A percentile compares a stretch with the other conserved stretches of the same genome.
These are phyloP conservation scores for Pinctada fucata DNA, from an alignment of 2,888 invertebrate species.

Conservation along the genomic window DNA sequence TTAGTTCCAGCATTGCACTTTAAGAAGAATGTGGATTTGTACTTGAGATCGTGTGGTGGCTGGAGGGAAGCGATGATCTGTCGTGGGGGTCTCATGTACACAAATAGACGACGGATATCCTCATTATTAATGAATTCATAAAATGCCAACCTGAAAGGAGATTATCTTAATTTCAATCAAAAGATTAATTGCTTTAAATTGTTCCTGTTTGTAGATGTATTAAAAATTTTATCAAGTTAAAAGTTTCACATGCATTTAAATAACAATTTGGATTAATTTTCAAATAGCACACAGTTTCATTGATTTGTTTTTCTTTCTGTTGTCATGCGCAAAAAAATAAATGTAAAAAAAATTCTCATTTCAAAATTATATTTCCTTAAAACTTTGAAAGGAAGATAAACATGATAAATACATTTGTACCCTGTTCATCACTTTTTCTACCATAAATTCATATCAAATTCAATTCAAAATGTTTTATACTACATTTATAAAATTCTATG, in stretches of 20 bases:
- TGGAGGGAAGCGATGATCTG: slow-evolving; percentile 71
- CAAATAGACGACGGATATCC: slow-evolving; percentile 74
- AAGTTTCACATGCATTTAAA: background rate
- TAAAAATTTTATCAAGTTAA: background rate
- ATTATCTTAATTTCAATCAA: background rate
- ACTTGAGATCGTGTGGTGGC: slow-evolving; percentile 71
- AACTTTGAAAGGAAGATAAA: no score
- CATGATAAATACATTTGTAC: no score
- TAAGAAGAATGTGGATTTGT: slow-evolving; percentile 75
- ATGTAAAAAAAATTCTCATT: no score
- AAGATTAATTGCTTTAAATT: background rate
- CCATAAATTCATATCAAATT: no score
- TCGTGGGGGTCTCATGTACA: slow-evolving; percentile 64
- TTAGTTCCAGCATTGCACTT: slow-evolving; percentile 74
- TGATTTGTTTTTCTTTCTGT: no score
- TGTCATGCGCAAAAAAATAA: no score
- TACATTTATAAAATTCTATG: no score
- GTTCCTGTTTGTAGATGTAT: background rate
- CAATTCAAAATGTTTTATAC: no score
- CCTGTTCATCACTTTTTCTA: no score
- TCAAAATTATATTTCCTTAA: no score
- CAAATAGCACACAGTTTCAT: background rate
- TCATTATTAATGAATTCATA: slow-evolving; percentile 77
- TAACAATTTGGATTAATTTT: background rate
- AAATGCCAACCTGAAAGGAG: slow-evolving; percentile 71